Conservation (phyloP, 2,113 vertebrate species). For the Nycticorax nycticorax region DNA sequence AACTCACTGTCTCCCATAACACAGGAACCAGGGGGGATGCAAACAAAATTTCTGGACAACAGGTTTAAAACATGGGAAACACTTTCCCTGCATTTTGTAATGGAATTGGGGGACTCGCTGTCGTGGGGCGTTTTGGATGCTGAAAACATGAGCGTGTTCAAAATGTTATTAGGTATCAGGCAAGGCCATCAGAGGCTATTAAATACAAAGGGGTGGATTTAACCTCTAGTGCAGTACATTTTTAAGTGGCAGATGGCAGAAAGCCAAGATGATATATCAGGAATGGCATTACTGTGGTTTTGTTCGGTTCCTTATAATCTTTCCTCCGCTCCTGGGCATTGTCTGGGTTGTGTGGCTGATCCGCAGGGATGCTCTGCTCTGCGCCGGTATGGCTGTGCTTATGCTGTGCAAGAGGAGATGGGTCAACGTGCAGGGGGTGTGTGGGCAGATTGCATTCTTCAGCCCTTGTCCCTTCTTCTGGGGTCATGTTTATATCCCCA, state of each 20-base stretch:
- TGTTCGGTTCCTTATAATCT: neutral
- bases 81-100: neutral
- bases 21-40: neutral
- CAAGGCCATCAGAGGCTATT: neutral
- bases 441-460: neutral
- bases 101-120: accelerated
- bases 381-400: accelerated
- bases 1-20: accelerated
- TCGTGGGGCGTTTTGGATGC: accelerated
- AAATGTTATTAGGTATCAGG: accelerated
- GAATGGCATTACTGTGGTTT: neutral
- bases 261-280: accelerated
- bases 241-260: neutral
- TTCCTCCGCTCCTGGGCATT: neutral
- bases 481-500: accelerated
- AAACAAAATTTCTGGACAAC: neutral
- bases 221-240: neutral
- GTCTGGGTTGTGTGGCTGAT: neutral
- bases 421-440: accelerated
- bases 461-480: neutral
- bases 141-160: neutral
- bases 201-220: neutral
- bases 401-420: accelerated
- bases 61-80: neutral
- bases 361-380: neutral